Evolutionary conservation across 2,797 vertebrate species (phyloP).

Genomic region (Pithecia hirsuta): DNA sequence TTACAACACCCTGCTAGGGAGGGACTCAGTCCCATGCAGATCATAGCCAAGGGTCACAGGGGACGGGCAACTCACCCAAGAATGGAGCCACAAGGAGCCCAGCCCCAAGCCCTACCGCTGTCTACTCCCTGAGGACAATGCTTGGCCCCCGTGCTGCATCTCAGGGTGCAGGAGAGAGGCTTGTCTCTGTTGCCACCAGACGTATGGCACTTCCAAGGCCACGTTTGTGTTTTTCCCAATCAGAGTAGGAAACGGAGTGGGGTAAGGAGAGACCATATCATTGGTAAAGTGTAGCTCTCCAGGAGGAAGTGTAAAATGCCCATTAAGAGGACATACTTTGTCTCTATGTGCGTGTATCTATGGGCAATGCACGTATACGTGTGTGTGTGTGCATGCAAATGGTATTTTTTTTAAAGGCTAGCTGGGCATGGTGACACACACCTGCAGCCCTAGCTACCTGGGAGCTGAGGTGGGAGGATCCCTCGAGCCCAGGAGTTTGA

Average conservation of each 20-base stretch:
- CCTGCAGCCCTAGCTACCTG: neutral
- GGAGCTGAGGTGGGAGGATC: neutral
- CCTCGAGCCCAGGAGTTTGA: neutral
- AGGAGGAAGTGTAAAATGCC: accelerated
- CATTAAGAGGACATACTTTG: accelerated
- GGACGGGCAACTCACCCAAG: accelerated
- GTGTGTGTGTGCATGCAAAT: neutral
- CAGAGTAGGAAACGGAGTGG: accelerated
- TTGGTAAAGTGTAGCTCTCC: accelerated
- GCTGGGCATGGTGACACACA: neutral
- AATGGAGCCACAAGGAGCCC: accelerated
- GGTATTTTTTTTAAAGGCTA: neutral
- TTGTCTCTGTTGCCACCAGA: neutral
- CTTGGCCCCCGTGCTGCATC: accelerated
- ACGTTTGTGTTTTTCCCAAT: neutral
- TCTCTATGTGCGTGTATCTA: too few relatives aligned
- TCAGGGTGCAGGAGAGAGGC: neutral
- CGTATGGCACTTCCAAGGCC: accelerated
- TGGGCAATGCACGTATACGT: accelerated
- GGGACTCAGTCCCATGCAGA: neutral
- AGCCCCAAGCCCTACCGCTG: neutral
- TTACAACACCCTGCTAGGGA: neutral
- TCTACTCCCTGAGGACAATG: neutral
- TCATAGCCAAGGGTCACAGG: neutral
- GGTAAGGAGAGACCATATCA: accelerated